phyloP scores from a whole-genome alignment of 2,888 invertebrate genomes.

The Microplitis deprimator region DNA sequence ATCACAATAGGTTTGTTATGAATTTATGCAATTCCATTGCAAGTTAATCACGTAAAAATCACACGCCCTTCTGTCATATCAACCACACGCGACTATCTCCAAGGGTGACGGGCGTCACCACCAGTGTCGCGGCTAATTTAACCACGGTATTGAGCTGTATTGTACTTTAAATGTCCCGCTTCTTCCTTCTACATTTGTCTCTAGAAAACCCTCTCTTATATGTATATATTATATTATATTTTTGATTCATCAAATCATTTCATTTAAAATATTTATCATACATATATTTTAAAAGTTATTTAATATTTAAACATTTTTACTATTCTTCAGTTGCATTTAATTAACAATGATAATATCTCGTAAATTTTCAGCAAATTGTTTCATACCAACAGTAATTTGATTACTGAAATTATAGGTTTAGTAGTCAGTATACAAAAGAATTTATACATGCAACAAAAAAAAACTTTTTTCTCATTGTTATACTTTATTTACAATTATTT shows the following conservation, averaged over 20 bases:
- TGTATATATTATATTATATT: neutral
- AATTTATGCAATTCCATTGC: slow-evolving; percentile 7
- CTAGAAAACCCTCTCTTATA: neutral
- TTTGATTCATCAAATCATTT: neutral
- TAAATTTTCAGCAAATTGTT: neutral
- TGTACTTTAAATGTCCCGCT: slow-evolving; percentile 66
- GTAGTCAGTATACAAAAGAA: neutral
- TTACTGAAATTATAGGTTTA: neutral
- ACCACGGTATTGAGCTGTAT: slow-evolving; percentile 67
- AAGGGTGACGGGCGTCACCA: slow-evolving; percentile 63
- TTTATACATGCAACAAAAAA: neutral
- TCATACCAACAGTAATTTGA: neutral
- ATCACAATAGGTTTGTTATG: neutral
- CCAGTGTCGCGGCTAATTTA: slow-evolving; percentile 69
- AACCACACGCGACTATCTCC: slow-evolving; percentile 25
- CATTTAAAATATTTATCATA: neutral
- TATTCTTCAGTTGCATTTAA: no score
- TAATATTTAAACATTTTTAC: no score
- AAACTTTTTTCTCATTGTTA: neutral
- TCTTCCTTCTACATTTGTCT: slow-evolving; percentile 34
- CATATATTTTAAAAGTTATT: neutral
- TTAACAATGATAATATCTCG: neutral
- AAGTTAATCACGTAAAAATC: slow-evolving; percentile 25
- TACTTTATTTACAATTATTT: slow-evolving; percentile 9
- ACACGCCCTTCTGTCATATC: slow-evolving; percentile 29